phyloP scores from a whole-genome alignment of 2,113 vertebrate genomes.

The Irena cyanogastra region DNA sequence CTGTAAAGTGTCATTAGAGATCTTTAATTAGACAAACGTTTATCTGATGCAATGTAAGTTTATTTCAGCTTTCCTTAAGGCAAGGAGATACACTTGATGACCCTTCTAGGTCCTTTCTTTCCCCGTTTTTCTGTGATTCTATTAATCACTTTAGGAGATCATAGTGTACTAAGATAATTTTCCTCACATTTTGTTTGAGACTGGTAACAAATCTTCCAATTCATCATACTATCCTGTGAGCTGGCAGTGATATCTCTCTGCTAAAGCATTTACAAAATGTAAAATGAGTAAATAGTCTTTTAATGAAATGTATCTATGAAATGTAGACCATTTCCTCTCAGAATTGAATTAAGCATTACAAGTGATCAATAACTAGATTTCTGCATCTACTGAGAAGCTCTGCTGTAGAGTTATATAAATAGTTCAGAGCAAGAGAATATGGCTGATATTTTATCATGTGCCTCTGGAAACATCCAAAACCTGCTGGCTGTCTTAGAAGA shows the following conservation, averaged over 20 bases:
- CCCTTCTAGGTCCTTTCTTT: background rate
- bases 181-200: background rate
- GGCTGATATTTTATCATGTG: background rate
- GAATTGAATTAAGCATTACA: slow-evolving; percentile 30
- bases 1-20: background rate
- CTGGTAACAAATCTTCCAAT: background rate
- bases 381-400: background rate
- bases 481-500: background rate
- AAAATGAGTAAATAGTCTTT: slow-evolving; percentile 41
- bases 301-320: slow-evolving; percentile 54
- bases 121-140: background rate
- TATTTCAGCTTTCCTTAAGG: background rate
- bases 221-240: background rate
- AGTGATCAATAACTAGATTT: slow-evolving; percentile 45
- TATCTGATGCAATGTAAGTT: background rate
- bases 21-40: background rate
- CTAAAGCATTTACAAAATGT: slow-evolving; percentile 29
- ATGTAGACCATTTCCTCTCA: slow-evolving; percentile 26
- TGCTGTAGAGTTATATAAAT: background rate
- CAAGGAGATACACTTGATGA: background rate
- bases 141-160: background rate
- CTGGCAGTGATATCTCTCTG: background rate
- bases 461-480: background rate
- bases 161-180: background rate
- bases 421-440: background rate